A percentile compares a stretch with the other conserved stretches of the same genome.
Evolutionary conservation across 2,888 invertebrate species (phyloP).

Genomic region (Philonicus albiceps): DNA sequence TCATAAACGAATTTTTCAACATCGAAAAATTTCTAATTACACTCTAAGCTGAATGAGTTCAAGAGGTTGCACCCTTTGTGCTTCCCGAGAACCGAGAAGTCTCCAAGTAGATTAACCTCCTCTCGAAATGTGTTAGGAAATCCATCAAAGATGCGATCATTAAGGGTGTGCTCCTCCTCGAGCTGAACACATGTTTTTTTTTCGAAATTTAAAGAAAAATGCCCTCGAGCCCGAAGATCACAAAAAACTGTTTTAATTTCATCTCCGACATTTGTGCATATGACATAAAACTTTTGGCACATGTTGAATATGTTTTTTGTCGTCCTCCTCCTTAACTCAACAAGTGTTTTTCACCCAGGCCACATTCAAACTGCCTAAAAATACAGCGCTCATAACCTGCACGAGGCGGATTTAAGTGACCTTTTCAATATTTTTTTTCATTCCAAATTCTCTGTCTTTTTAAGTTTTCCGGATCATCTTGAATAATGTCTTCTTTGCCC

Average conservation of each 20-base stretch:
- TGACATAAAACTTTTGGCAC: slow-evolving; percentile 34
- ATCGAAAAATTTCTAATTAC: slow-evolving; percentile 2
- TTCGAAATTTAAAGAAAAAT: neutral
- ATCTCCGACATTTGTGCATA: slow-evolving; percentile 3
- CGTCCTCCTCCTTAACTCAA: neutral
- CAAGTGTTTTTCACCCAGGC: slow-evolving; percentile 13
- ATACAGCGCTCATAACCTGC: neutral
- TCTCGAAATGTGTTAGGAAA: slow-evolving; percentile 35
- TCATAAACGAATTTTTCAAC: neutral
- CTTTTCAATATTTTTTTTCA: slow-evolving; percentile 18
- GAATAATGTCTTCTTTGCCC: neutral
- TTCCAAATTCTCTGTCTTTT: neutral
- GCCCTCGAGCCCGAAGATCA: neutral
- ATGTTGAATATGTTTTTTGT: slow-evolving; percentile 31
- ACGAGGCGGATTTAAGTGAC: slow-evolving; percentile 15
- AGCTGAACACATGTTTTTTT: slow-evolving; percentile 15
- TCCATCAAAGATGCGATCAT: slow-evolving; percentile 35
- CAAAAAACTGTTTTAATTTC: neutral
- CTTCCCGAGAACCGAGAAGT: neutral
- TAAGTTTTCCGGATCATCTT: slow-evolving; percentile 29
- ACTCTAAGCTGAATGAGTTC: neutral
- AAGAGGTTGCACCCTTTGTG: slow-evolving; percentile 25
- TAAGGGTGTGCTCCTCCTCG: slow-evolving; percentile 8
- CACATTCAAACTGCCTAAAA: slow-evolving; percentile 1
- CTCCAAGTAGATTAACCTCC: slow-evolving; percentile 36